These are phyloP conservation scores for Prionailurus viverrinus DNA, from an alignment of 2,113 vertebrate species.

Conservation along the genomic window DNA sequence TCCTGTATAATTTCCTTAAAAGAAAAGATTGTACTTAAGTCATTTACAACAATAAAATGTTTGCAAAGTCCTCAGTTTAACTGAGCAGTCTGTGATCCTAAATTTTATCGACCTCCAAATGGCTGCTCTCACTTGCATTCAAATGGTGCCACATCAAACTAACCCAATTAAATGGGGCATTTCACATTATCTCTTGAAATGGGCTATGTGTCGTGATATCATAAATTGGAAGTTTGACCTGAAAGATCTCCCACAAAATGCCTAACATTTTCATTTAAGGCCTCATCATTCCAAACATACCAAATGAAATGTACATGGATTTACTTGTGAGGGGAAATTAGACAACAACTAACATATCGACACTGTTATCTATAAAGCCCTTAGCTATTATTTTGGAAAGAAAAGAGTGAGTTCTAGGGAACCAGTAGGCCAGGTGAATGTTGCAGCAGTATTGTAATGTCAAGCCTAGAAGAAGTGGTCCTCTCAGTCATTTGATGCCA, in stretches of 20 bases:
- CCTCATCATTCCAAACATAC: background rate
- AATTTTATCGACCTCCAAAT: background rate
- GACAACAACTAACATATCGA: background rate
- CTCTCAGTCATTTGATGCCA: background rate
- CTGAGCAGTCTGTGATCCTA: background rate
- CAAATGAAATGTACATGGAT: background rate
- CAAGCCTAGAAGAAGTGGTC: background rate
- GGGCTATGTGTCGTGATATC: background rate
- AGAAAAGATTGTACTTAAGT: background rate
- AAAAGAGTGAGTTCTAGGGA: background rate
- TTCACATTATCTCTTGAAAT: constrained; percentile 23
- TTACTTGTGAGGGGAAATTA: background rate
- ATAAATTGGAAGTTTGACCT: background rate
- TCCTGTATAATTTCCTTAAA: background rate
- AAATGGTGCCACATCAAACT: background rate
- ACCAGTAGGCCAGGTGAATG: background rate
- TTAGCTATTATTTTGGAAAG: background rate
- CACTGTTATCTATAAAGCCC: background rate
- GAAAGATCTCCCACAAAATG: background rate
- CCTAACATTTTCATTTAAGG: background rate
- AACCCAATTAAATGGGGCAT: constrained; percentile 21
- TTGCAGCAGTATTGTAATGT: background rate
- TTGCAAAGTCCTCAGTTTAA: background rate
- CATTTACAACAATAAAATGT: background rate
- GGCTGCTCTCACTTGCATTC: background rate